phyloP scores from a whole-genome alignment of 53 echinoderm and acorn worm species.

The Crossaster papposus region DNA sequence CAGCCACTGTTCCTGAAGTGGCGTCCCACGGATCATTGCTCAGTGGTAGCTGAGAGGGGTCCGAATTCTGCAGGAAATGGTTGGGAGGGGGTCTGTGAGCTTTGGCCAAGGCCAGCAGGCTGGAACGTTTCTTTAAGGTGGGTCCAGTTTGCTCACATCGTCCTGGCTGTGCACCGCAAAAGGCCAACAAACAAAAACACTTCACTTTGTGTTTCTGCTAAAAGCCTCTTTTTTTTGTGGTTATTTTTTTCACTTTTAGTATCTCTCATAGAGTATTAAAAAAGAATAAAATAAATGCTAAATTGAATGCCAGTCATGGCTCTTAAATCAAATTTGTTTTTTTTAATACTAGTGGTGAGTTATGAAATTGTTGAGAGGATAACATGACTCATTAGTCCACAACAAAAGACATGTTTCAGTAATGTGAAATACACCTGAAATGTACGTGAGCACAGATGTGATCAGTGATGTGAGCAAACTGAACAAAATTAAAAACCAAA shows the following conservation, averaged over 20 bases:
- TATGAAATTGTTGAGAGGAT: not conserved
- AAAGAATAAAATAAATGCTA: not conserved
- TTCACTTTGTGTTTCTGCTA: not conserved
- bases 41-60: constrained; percentile 23
- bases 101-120: constrained; percentile 52
- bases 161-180: constrained; percentile 37
- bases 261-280: not conserved
- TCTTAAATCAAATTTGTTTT: not conserved
- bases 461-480: constrained; percentile 18
- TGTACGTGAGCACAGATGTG: constrained; percentile 13
- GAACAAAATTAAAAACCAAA: not conserved
- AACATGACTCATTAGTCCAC: constrained; percentile 15
- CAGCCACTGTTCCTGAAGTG: not conserved
- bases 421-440: not conserved
- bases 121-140: constrained; percentile 34
- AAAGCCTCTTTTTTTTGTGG: not conserved
- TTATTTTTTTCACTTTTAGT: not conserved
- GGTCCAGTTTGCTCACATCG: constrained; percentile 50
- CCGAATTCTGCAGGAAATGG: constrained; percentile 56
- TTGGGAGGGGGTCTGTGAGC: constrained; percentile 60
- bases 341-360: not conserved
- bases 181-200: constrained; percentile 34
- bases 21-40: constrained; percentile 80
- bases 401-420: not conserved
- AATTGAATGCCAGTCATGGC: not conserved